A percentile compares a stretch with the other conserved stretches of the same genome.
Evolutionary conservation across 2,888 invertebrate genomes (phyloP).

Genomic region (Megalurothrips usitatus): DNA sequence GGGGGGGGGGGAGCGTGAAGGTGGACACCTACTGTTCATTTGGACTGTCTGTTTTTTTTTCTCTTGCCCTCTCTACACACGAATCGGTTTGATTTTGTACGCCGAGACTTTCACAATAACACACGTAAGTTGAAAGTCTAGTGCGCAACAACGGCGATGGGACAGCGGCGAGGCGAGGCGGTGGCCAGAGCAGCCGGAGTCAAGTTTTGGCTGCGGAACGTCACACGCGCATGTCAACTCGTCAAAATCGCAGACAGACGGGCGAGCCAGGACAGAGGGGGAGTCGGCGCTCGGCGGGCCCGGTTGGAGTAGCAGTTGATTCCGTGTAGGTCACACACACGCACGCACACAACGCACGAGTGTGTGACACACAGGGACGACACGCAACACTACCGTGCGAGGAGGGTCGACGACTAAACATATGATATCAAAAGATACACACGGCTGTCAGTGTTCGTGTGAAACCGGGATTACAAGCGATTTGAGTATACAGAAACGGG

Average conservation of each 20-base stretch:
- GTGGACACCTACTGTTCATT: too few species aligned
- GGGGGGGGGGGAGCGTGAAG: too few species aligned
- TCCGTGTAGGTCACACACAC: not conserved
- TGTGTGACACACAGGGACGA: not conserved
- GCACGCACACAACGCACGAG: not conserved
- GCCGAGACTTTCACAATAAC: not conserved
- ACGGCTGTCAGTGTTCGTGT: not conserved
- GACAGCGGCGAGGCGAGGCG: not conserved
- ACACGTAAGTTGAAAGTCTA: not conserved
- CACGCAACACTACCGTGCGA: not conserved
- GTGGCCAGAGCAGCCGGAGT: not conserved
- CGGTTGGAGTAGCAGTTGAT: not conserved
- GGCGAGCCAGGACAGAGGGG: not conserved
- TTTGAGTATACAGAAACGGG: not conserved
- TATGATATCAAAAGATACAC: not conserved
- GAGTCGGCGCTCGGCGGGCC: not conserved
- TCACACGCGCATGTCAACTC: not conserved
- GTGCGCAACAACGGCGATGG: not conserved
- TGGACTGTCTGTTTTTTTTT: not conserved
- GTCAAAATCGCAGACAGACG: slow-evolving; percentile 1
- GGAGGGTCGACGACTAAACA: too few species aligned
- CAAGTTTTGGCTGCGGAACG: not conserved
- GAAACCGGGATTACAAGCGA: slow-evolving; percentile 24
- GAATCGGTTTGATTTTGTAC: not conserved
- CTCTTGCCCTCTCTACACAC: not conserved